Evolutionary conservation across 2,797 vertebrate species (phyloP).

Genomic region (Limnodromus scolopaceus): DNA sequence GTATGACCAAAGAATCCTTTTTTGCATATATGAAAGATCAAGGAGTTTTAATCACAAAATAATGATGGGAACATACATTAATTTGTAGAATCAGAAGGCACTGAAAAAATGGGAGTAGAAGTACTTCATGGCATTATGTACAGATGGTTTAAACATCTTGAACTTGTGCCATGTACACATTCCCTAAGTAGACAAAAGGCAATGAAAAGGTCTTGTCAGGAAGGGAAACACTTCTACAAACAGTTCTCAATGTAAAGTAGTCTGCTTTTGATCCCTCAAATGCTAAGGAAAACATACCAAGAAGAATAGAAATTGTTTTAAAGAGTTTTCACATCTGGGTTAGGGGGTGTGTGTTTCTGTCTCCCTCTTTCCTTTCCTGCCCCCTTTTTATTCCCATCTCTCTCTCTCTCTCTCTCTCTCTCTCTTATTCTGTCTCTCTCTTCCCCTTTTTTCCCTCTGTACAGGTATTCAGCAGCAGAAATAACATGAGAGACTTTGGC

Average conservation of each 20-base stretch:
- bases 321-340: background rate
- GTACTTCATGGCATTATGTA: background rate
- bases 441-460: background rate
- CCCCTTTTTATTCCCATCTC: background rate
- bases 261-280: constrained; percentile 5
- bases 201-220: constrained; percentile 13
- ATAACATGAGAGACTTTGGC: background rate
- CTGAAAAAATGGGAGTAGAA: background rate
- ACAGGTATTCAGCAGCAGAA: background rate
- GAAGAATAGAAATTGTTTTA: constrained; percentile 35
- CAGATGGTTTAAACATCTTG: constrained; percentile 2
- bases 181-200: background rate
- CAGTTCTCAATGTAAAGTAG: background rate
- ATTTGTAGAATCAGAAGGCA: constrained; percentile 18
- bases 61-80: background rate
- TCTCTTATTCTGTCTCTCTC: background rate
- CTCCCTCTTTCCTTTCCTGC: fast-evolving
- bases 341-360: background rate
- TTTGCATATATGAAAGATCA: background rate
- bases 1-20: background rate
- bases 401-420: background rate
- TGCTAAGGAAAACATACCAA: constrained; percentile 14
- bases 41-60: constrained; percentile 2
- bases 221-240: background rate
- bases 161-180: background rate